Conservation (phyloP, 2,797 vertebrate genomes). For the Coracias cyanogaster region DNA sequence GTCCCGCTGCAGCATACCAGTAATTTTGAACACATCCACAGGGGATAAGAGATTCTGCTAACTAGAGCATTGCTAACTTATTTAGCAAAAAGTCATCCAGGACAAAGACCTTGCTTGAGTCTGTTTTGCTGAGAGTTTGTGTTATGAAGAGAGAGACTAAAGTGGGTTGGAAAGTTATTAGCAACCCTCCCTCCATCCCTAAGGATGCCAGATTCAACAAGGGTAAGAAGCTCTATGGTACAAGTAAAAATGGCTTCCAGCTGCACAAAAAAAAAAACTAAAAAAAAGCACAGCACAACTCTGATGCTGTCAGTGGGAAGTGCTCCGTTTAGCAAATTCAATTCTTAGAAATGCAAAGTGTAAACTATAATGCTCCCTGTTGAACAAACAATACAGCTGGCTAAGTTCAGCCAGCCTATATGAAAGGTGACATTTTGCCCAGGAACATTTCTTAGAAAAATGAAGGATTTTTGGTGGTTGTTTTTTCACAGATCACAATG, state of each 20-base stretch:
- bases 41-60: slow-evolving; percentile 22
- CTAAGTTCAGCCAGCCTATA: not conserved
- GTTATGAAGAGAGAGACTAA: not conserved
- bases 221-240: not conserved
- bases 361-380: not conserved
- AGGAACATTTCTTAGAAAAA: slow-evolving; percentile 7
- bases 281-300: not conserved
- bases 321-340: slow-evolving; percentile 46
- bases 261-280: not conserved
- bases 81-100: slow-evolving; percentile 60
- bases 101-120: slow-evolving; percentile 23
- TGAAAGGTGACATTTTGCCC: not conserved
- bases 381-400: not conserved
- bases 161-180: slow-evolving; percentile 32
- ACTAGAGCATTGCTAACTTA: slow-evolving; percentile 54
- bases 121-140: slow-evolving; percentile 16
- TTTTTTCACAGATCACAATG: slow-evolving; percentile 12
- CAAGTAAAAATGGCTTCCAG: slow-evolving; percentile 39
- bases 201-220: slow-evolving; percentile 49
- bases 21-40: not conserved
- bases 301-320: not conserved
- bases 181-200: slow-evolving; percentile 19
- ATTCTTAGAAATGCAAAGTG: slow-evolving; percentile 33
- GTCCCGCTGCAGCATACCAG: not conserved
- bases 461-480: not conserved